Percentiles rank a stretch among this genome's conserved stretches.
Evolutionary conservation across 2,797 vertebrate genomes (phyloP).

Genomic region (Trichosurus vulpecula): DNA sequence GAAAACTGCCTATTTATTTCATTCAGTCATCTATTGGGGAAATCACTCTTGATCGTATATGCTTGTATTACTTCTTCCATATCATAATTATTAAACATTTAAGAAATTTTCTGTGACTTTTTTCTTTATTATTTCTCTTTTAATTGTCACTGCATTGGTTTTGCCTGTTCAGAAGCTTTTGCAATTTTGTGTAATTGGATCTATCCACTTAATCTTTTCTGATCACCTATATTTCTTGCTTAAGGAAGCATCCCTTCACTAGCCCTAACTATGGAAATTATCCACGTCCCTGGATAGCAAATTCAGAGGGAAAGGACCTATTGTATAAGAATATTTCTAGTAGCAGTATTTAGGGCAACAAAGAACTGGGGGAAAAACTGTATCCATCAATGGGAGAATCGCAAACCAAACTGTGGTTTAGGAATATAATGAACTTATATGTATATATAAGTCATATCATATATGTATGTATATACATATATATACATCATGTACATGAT

Average conservation of each 20-base stretch:
- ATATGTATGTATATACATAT: too few relatives aligned
- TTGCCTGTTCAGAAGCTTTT: not conserved
- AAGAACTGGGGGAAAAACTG: not conserved
- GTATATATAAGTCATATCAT: not conserved
- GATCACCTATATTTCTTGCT: not conserved
- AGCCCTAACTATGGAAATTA: not conserved
- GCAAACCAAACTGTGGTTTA: not conserved
- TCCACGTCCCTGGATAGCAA: not conserved
- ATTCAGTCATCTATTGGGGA: not conserved
- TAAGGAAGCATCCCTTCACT: not conserved
- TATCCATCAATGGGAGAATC: not conserved
- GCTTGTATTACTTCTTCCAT: not conserved
- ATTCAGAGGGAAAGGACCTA: not conserved
- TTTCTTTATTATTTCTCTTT: not conserved
- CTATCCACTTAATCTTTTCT: not conserved
- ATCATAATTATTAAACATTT: not conserved
- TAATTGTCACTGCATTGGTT: not conserved
- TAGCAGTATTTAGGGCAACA: not conserved
- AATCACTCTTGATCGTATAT: not conserved
- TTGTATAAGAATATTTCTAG: not conserved
- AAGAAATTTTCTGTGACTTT: not conserved
- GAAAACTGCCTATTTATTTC: not conserved
- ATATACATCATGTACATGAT: too few relatives aligned
- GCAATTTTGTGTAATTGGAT: not conserved
- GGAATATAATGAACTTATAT: not conserved